Base-by-base conservation (phyloP, 2,113 vertebrate species). In the Aegotheles bennettii region DNA sequence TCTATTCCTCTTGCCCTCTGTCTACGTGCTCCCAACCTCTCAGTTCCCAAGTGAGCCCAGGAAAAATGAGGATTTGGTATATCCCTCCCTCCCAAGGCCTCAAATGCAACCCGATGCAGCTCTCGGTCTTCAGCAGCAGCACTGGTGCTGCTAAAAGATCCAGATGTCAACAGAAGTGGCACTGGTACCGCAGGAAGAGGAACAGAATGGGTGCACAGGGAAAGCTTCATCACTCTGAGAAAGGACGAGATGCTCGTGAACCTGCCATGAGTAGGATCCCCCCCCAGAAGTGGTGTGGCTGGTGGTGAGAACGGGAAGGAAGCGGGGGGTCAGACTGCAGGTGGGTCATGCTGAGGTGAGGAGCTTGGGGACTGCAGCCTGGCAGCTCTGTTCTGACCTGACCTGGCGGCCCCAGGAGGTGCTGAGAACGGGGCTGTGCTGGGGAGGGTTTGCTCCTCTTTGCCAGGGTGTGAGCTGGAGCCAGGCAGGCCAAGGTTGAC, bases 71-170 rank as follows among this genome's bases (percentile, higher is more conserved):
- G 42, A 47, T 87, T 89, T 82, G 53, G 26, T 84, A 7, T 28
- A 40, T 94, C 53, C 61, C 60, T 90, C 84, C 83, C 69, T 94
- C 76, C 76, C 89, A 80, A 53, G 89, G 89, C 79, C 47, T 89
- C 45, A 47, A 75, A 69, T 93, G 47, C 96, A 93, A 79, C 68
- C 43, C 83, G 51, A 71, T 78, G 91, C 71, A 95, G 48, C 89
- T 87, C 89, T 95, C 91, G 56, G 38, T 97, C 94, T 93, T 93
- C 88, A 80, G 71, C 70, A 73, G 92, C 77, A n/a, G 47, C 51
- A 67, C 51, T 50, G 75, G 80, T 92, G 45, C 80, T 71, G 43
- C 76, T 86, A 59, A 96, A 93, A 90, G 70, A 94, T 91, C 88
- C 87, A 47, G 40, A 47, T 94, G 73, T 92, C 71, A 80, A 71